These are phyloP conservation scores for Morpho achilles DNA, from an alignment of 2,888 invertebrate species.

Conservation along the genomic window DNA sequence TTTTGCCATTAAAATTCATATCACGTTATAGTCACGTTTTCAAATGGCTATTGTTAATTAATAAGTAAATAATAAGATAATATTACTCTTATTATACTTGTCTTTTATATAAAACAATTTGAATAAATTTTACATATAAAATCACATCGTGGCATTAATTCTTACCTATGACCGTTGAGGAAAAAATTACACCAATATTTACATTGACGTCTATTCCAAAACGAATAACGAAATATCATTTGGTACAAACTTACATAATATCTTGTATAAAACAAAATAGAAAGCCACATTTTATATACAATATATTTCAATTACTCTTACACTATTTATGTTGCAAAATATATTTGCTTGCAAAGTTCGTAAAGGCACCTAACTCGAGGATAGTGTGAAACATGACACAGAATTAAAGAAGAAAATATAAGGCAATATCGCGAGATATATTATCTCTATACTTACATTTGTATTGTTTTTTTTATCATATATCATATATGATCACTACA, in stretches of 20 bases:
- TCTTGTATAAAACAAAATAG: slow-evolving; percentile 27
- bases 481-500: no score
- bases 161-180: slow-evolving; percentile 38
- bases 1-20: neutral
- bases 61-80: slow-evolving; percentile 26
- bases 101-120: slow-evolving; percentile 55
- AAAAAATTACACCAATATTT: slow-evolving; percentile 39
- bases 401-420: no score
- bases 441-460: no score
- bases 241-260: slow-evolving; percentile 34
- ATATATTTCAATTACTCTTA: slow-evolving; percentile 34
- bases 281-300: slow-evolving; percentile 37
- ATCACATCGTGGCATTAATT: slow-evolving; percentile 45
- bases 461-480: no score
- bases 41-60: neutral
- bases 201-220: slow-evolving; percentile 26
- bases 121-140: slow-evolving; percentile 35
- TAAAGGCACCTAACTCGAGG: no score
- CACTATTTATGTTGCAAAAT: slow-evolving; percentile 33
- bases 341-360: slow-evolving; percentile 20
- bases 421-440: no score
- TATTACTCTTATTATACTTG: slow-evolving; percentile 35
- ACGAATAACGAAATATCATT: slow-evolving; percentile 34
- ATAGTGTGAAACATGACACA: no score
- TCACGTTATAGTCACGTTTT: no score